Conservation (phyloP, 2,797 vertebrate genomes). For the Gymnoscopelus braueri region DNA sequence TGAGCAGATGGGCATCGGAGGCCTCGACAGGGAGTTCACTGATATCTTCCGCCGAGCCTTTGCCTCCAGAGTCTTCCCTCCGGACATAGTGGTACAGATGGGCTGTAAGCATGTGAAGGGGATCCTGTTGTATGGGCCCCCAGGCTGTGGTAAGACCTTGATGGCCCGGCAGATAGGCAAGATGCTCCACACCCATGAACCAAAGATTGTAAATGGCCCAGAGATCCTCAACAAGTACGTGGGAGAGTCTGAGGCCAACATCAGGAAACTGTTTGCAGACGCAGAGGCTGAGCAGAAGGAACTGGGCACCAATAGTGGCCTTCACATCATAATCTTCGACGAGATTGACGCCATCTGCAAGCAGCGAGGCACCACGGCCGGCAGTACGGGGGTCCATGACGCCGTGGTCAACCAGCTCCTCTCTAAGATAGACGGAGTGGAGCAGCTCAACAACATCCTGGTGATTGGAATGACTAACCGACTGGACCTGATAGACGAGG, state of each 20-base stretch:
- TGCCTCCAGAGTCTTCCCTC: conserved; percentile 94
- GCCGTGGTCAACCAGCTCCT: conserved; percentile 97
- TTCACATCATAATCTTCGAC: conserved; percentile 98
- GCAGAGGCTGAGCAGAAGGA: conserved; percentile 90
- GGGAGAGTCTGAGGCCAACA: conserved; percentile 65
- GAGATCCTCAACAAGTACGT: too few species aligned
- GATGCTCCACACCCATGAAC: conserved; percentile 90
- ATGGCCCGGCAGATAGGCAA: conserved; percentile 92
- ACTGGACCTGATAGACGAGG: conserved; percentile 96
- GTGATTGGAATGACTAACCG: conserved; percentile 99
- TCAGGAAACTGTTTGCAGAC: conserved; percentile 90
- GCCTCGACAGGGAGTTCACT: conserved; percentile 95
- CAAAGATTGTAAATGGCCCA: conserved; percentile 72
- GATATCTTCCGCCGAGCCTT: conserved; percentile 96
- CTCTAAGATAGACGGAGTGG: conserved; percentile 96
- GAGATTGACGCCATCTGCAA: conserved; percentile 99
- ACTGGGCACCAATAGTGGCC: conserved; percentile 94
- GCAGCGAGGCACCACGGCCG: conserved; percentile 96
- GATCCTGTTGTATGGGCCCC: conserved; percentile 81
- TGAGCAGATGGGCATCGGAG: conserved; percentile 97
- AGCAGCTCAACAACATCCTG: conserved; percentile 98
- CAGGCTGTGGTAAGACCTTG: conserved; percentile 90
- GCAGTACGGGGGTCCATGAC: conserved; percentile 95
- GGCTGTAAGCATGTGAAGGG: conserved; percentile 85
- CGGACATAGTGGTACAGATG: conserved; percentile 98